These are phyloP conservation scores for Heliconius sara DNA, from an alignment of 2,888 invertebrate genomes.

Conservation along the genomic window DNA sequence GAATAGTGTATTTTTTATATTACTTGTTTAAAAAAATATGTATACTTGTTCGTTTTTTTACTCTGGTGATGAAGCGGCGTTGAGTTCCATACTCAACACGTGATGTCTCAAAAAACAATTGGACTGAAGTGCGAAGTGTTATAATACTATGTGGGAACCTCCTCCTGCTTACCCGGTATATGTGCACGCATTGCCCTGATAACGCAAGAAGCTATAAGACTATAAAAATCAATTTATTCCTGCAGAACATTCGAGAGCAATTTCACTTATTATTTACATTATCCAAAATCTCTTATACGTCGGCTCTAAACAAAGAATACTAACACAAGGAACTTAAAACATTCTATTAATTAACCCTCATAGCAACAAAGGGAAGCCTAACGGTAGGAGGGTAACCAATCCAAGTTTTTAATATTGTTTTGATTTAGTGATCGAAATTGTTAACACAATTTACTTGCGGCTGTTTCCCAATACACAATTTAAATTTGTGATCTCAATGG, in stretches of 20 bases:
- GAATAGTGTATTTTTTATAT: background rate
- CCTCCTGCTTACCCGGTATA: background rate
- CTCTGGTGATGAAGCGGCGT: no score
- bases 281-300: background rate
- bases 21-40: background rate
- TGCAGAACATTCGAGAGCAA: background rate
- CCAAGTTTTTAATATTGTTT: slow-evolving; percentile 9
- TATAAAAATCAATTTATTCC: background rate
- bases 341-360: slow-evolving; percentile 6
- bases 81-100: no score
- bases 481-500: slow-evolving; percentile 11
- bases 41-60: no score
- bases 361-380: background rate
- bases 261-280: background rate
- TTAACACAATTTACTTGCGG: slow-evolving; percentile 17
- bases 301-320: background rate
- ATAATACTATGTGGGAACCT: background rate
- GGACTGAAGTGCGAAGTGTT: background rate
- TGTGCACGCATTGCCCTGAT: no score
- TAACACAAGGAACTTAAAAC: slow-evolving; percentile 3
- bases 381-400: background rate
- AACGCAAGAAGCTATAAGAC: background rate
- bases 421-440: slow-evolving; percentile 3
- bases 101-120: no score
- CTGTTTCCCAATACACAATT: slow-evolving; percentile 13